Evolutionary conservation across 1,140 invertebrate genomes (phyloP).

Genomic region (Lasaia peninsularis): DNA sequence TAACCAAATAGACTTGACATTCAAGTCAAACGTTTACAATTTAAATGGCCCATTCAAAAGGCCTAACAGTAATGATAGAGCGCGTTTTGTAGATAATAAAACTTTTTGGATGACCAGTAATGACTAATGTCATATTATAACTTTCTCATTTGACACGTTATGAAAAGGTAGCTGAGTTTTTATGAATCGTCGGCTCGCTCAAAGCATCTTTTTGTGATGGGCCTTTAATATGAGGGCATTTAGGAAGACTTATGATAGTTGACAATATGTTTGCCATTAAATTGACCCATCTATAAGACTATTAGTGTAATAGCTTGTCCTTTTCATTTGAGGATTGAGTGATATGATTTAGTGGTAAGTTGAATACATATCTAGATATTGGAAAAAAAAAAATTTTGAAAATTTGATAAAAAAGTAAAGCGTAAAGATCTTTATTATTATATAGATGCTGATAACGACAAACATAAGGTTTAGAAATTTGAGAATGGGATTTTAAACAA

Average conservation of each 20-base stretch:
- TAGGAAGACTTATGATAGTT: constrained; percentile 61
- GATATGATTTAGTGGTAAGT: constrained; percentile 64
- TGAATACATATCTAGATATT: too few species aligned
- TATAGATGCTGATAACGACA: too few species aligned
- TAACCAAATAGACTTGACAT: too few species aligned
- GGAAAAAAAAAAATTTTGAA: too few species aligned
- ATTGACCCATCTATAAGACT: constrained; percentile 64
- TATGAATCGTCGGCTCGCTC: constrained; percentile 44
- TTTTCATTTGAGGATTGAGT: constrained; percentile 62
- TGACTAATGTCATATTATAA: constrained; percentile 35
- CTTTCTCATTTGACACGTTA: constrained; percentile 56
- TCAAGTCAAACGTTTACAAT: too few species aligned
- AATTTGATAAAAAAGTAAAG: too few species aligned
- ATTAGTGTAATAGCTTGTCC: constrained; percentile 42
- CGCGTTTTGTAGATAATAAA: constrained; percentile 6
- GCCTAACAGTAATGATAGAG: background rate
- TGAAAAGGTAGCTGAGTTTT: constrained; percentile 63
- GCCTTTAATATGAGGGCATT: constrained; percentile 56
- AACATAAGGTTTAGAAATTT: too few species aligned
- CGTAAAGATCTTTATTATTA: too few species aligned
- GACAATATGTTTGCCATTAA: constrained; percentile 61
- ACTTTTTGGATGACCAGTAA: constrained; percentile 14
- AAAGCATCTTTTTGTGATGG: constrained; percentile 41
- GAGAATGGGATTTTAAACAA: too few species aligned
- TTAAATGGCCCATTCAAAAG: background rate